Evolutionary conservation across 2,888 invertebrate species (phyloP).

Genomic region (Escarpia spicata): DNA sequence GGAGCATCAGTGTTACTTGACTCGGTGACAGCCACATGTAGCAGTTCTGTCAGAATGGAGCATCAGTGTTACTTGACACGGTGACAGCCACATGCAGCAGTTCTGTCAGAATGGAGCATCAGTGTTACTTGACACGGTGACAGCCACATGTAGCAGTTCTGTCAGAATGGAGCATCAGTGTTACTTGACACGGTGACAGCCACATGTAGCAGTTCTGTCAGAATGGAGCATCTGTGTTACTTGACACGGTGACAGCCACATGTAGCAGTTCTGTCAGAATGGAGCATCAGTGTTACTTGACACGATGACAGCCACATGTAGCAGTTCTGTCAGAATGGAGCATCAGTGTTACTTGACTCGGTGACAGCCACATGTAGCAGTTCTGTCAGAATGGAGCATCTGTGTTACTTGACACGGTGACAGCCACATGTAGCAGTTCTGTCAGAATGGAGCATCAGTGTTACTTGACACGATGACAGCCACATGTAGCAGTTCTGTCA

Average conservation of each 20-base stretch:
- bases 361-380: background rate
- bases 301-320: background rate
- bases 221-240: background rate
- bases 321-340: background rate
- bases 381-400: background rate
- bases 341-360: too few relatives aligned
- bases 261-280: background rate
- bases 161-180: background rate
- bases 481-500: background rate
- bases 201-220: background rate
- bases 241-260: background rate
- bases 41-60: background rate
- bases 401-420: background rate
- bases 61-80: too few relatives aligned
- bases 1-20: background rate
- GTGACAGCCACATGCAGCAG: background rate
- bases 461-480: background rate
- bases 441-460: background rate
- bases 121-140: background rate
- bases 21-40: background rate
- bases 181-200: background rate
- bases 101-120: background rate
- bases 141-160: background rate
- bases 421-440: background rate
- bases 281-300: background rate